Percentiles rank a stretch among this genome's conserved stretches.
Evolutionary conservation across 1,140 invertebrate species (phyloP).

Genomic region (Neelides sp.): DNA sequence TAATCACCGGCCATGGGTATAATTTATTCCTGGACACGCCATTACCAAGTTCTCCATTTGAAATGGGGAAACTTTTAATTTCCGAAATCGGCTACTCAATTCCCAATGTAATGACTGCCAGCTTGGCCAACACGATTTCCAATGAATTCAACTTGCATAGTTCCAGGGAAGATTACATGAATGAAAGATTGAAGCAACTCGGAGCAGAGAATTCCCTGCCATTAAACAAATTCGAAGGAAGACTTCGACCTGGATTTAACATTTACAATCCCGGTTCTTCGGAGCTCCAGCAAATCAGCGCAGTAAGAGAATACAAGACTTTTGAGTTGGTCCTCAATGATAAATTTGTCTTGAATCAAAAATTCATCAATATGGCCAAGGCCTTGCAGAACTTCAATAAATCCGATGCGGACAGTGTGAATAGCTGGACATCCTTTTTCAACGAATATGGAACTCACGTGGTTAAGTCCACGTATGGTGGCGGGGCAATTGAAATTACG

Average conservation of each 20-base stretch:
- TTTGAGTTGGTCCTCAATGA: constrained; percentile 8
- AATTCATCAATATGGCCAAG: neutral
- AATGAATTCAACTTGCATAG: no score
- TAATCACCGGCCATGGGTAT: constrained; percentile 5
- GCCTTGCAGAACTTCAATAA: constrained; percentile 3
- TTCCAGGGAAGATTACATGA: no score
- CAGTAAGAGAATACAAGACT: neutral
- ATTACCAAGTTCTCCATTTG: neutral
- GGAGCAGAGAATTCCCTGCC: no score
- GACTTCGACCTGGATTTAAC: no score
- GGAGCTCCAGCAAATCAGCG: neutral
- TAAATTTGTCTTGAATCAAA: neutral
- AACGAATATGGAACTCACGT: constrained; percentile 14
- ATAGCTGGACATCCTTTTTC: constrained; percentile 10
- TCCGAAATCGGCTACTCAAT: constrained; percentile 5
- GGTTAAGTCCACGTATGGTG: constrained; percentile 14
- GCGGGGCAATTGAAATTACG: constrained; percentile 6
- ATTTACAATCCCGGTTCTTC: no score
- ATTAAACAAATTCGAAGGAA: no score
- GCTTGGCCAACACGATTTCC: neutral
- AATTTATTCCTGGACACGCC: neutral
- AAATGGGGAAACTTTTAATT: neutral
- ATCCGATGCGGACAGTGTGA: neutral
- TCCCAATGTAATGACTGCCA: neutral
- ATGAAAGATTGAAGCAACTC: no score